Base-by-base conservation (phyloP, 2,797 vertebrate genomes). In the Cygnus olor region DNA sequence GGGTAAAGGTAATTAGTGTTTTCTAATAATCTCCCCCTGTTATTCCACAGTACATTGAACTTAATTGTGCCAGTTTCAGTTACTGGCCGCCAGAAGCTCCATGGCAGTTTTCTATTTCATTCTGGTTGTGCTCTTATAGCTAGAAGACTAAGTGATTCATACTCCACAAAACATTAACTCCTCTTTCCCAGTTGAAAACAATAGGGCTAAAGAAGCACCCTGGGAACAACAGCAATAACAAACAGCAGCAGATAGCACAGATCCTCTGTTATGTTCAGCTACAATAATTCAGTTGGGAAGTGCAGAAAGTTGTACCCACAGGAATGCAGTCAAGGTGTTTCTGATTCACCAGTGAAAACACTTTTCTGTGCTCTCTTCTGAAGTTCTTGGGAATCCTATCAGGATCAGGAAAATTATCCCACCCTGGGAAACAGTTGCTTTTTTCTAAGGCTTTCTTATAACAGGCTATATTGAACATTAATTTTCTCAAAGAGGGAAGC, bases 1-100 rank as follows among this genome's bases (percentile, higher is more conserved):
- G 73, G 38, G 30, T 84, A 84, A 93, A 91, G 25, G 44, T 73
- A 90, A 94, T 96, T 94, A 93, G 56, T 84, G 63, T 88, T 91
- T 93, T 85, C 63, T 88, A 93, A 78, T 92, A 44, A 70, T 40
- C 24, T 76, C 21, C 8, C 63, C 19, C 25, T 7, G 5, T 81
- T 89, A 90, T 82, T 94, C 92, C 79, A 74, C 57, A 65, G 70
- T 77, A 70, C 51, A 61, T 38, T 93, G 63, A 81, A 63, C 7
- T 90, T 82, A 82, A 70, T 84, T 84, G 64, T 22, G 44, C 32
- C 64, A 73, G 3, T 66, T 94, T 86, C 58, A 66, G 42, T 51
- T 82, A 38, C 83, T 60, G 34, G 54, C 85, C 84, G 28, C 19
- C 66, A 88, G 73, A 56, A 95, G 47, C 18, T 85, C 58, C 0